Evolutionary conservation across 2,797 vertebrate genomes (phyloP), one percentile per base, ranked within the genome.

Genomic region (Thamnophis elegans): DNA sequence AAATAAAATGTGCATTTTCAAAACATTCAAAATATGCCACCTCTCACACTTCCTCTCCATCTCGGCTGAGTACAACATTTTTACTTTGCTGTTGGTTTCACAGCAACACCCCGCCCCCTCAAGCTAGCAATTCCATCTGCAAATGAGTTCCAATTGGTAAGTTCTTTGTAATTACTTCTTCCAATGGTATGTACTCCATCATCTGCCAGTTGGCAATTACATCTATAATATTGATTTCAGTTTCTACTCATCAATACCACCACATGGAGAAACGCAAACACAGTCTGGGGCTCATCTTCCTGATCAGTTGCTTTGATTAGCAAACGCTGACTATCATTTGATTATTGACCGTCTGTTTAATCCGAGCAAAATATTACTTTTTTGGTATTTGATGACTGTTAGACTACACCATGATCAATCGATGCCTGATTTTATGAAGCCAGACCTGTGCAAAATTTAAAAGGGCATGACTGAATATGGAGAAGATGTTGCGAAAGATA

Each of bases 191-290:
- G n/a, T 32, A 8, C 60, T 92, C 89, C 89, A 89, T 94, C 93
- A 92, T 59, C 86, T 73, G 78, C 91, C 53, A 28, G 53, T 91
- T 89, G 93, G 89, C 93, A 94, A 92, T 85, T 94, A 47, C 89
- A 92, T 94, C 93, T 47, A 87, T 92, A 68, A 28, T 86, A 94
- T 92, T 32, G 93, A 92, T 92, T 94, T 86, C 42, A 92, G 73
- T 91, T 94, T 94, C 86, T 32, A 73, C 25, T 60, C 87, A 59
- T 91, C 91, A 92, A 94, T 91, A 91, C n/a, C 20, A 25, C 25
- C 86, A 58, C 47, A 25, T 9, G 59, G 87, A 92, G 53, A 91
- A 91, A 94, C 68, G 54, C 59, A 92, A 94, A 92, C 85, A 88
- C 86, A 92, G 59, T 89, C 68, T 60, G 85, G 53, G 10, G 60